Evolutionary conservation across 2,888 invertebrate genomes (phyloP).

Genomic region (Cynaeus angustus): DNA sequence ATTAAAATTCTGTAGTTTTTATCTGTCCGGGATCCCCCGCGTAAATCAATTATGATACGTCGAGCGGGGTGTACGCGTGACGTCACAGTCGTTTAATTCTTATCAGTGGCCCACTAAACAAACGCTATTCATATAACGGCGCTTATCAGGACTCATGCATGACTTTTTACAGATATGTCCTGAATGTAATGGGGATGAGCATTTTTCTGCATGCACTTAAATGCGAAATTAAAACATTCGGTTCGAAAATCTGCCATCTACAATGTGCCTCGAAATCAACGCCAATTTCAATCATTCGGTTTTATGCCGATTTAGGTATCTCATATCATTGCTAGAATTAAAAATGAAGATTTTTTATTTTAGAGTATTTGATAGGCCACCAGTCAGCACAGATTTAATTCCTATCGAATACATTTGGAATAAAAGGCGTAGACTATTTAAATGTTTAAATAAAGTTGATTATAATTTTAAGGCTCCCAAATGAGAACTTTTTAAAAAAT

Average conservation of each 20-base stretch:
- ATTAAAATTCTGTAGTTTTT: slow-evolving; percentile 51
- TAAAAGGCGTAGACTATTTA: too few species aligned
- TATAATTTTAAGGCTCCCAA: too few species aligned
- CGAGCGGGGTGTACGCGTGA: slow-evolving; percentile 58
- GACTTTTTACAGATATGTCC: slow-evolving; percentile 60
- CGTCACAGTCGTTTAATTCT: slow-evolving; percentile 63
- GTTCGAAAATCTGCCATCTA: not conserved
- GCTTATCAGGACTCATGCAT: slow-evolving; percentile 63
- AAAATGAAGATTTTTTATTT: too few species aligned
- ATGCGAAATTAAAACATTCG: slow-evolving; percentile 46
- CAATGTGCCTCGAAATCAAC: too few species aligned
- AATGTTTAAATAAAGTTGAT: too few species aligned
- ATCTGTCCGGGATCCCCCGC: slow-evolving; percentile 45
- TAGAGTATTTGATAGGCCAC: too few species aligned
- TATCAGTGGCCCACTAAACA: slow-evolving; percentile 63
- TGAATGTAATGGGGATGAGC: slow-evolving; percentile 55
- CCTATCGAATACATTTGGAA: too few species aligned
- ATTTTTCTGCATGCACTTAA: slow-evolving; percentile 53
- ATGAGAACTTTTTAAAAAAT: too few species aligned
- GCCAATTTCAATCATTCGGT: too few species aligned
- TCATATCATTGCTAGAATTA: too few species aligned
- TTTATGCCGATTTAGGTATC: too few species aligned
- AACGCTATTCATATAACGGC: slow-evolving; percentile 61
- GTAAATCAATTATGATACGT: slow-evolving; percentile 64
- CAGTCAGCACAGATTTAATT: too few species aligned